A percentile compares a stretch with the other conserved stretches of the same genome.
Conservation (phyloP, 1,140 invertebrate genomes). For the Coelopa frigida region DNA sequence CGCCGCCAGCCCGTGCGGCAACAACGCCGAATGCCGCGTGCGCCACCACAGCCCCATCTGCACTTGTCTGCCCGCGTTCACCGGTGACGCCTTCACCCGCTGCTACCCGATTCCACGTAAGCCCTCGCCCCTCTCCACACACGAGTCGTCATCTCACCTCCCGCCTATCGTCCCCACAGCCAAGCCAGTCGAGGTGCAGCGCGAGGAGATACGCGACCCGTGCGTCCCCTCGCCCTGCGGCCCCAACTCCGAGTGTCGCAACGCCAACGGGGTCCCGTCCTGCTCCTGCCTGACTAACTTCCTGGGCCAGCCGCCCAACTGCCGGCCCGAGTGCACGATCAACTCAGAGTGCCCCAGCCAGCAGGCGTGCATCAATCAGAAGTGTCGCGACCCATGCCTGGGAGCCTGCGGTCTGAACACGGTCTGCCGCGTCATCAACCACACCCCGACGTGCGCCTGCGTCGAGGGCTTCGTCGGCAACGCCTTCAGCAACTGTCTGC, state of each 20-base stretch:
- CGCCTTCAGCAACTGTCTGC: slow-evolving; percentile 59
- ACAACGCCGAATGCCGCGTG: slow-evolving; percentile 63
- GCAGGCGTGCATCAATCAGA: slow-evolving; percentile 70
- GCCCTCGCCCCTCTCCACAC: slow-evolving; percentile 32
- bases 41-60: slow-evolving; percentile 68
- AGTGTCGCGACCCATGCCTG: slow-evolving; percentile 74
- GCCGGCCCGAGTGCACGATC: slow-evolving; percentile 72
- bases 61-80: slow-evolving; percentile 54
- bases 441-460: slow-evolving; percentile 57
- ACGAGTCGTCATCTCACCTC: background rate
- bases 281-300: slow-evolving; percentile 71
- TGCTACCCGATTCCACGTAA: slow-evolving; percentile 56
- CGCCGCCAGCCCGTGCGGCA: slow-evolving; percentile 59
- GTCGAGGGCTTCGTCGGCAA: slow-evolving; percentile 62
- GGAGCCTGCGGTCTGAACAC: slow-evolving; percentile 75
- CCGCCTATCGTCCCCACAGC: too few species aligned
- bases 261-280: slow-evolving; percentile 60
- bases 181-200: slow-evolving; percentile 58
- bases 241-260: slow-evolving; percentile 70
- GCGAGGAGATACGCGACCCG: slow-evolving; percentile 52
- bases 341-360: slow-evolving; percentile 76
- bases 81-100: slow-evolving; percentile 59
- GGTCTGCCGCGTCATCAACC: slow-evolving; percentile 63
- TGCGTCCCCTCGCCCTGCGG: slow-evolving; percentile 75
- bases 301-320: slow-evolving; percentile 71